Base-by-base conservation (phyloP, 2,113 vertebrate genomes). In the Spea multiplicata region DNA sequence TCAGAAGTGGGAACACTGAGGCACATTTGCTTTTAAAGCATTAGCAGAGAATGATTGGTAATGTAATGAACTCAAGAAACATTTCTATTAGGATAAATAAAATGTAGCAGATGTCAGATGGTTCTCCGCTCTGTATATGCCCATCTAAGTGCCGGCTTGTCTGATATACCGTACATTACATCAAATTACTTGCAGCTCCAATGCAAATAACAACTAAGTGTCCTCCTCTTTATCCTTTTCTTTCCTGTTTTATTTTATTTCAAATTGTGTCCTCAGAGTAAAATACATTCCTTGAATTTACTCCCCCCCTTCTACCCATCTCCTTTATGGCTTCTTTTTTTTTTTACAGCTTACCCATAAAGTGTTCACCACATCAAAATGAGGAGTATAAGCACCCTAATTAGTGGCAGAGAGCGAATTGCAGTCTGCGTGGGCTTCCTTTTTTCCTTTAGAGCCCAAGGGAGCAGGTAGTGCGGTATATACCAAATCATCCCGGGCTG, bases 1-100 rank as follows among this genome's bases (percentile, higher is more conserved):
- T 86, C 81, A 73, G 71, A 81, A 71, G 81, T 83, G 86, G 85
- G 84, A 84, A 82, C 78, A 87, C 78, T 67, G 86, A 72, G 44
- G 82, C 82, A 71, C 73, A 64, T 66, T 71, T 83, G 83, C 84
- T 88, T 85, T 84, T 71, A 84, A 83, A 87, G 81, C 78, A 80
- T 80, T 80, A 88, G 82, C 71, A 78, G 82, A 81, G 83, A 84
- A 86, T 85, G 86, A 87, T 85, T 83, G 84, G 78, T 84, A 80
- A 86, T 87, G 86, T 85, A 82, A 84, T 87, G 83, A 85, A 85
- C 82, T 88, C 83, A 14, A 84, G 82, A 76, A 86, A 76, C 84
- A 79, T 84, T 84, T 85, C 64, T 83, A 84, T 85, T 75, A 86
- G 82, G 74, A 86, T 84, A 86, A 88, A 85, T 85, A 84, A 86